These are phyloP conservation scores for Apteryx owenii DNA, from an alignment of 2,113 vertebrate species.

Conservation along the genomic window DNA sequence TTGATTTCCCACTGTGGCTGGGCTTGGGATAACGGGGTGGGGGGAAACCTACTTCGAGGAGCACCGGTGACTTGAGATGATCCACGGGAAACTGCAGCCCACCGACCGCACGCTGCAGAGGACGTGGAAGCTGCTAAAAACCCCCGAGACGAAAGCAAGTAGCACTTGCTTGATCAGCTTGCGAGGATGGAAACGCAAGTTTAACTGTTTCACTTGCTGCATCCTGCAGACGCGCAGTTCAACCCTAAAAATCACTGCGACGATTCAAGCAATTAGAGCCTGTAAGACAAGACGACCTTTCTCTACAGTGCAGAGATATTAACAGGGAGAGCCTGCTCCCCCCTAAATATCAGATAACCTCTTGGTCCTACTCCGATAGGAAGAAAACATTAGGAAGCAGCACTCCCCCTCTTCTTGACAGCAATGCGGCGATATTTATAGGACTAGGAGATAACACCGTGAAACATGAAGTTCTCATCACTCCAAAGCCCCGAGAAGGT, in stretches of 20 bases:
- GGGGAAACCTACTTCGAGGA: not conserved
- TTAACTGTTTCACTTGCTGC: not conserved
- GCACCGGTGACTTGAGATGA: not conserved
- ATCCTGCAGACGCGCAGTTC: fast-evolving
- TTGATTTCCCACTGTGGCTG: not conserved
- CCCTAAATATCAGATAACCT: not conserved
- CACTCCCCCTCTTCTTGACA: not conserved
- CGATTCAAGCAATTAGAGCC: not conserved
- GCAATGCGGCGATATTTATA: not conserved
- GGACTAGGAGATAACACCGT: not conserved
- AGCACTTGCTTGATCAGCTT: not conserved
- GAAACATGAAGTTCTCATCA: not conserved
- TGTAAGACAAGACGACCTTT: not conserved
- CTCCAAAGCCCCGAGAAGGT: not conserved
- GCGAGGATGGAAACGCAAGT: fast-evolving
- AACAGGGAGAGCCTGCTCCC: not conserved
- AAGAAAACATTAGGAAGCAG: not conserved
- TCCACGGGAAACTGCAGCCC: not conserved
- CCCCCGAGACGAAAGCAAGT: not conserved
- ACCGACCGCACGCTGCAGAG: not conserved
- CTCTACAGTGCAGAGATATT: not conserved
- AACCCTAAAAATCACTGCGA: not conserved
- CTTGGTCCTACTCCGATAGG: not conserved
- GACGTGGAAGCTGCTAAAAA: not conserved
- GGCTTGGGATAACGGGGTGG: not conserved